Percentiles rank a stretch among this genome's conserved stretches.
Evolutionary conservation across 2,888 invertebrate species (phyloP).

Genomic region (Pachycephus smyrnensis): DNA sequence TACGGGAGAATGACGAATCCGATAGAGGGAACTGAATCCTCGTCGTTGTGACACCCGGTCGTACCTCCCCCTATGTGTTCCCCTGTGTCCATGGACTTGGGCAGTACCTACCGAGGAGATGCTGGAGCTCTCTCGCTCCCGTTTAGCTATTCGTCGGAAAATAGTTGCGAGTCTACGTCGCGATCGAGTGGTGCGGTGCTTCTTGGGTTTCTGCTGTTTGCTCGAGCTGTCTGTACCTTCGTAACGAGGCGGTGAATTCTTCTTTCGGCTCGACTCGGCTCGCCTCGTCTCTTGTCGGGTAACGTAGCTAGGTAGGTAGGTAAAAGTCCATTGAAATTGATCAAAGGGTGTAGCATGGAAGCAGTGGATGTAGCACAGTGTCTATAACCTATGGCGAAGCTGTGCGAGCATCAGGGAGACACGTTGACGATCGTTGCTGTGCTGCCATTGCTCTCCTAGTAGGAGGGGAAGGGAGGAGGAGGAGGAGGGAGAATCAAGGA

Average conservation of each 20-base stretch:
- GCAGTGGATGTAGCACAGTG: neutral
- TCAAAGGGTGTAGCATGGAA: neutral
- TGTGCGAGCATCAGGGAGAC: neutral
- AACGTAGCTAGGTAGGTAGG: neutral
- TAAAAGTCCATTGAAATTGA: neutral
- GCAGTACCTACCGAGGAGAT: constrained; percentile 25
- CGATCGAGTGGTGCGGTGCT: constrained; percentile 5
- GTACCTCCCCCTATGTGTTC: constrained; percentile 12
- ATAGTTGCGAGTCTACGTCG: neutral
- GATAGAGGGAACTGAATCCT: neutral
- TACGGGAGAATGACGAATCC: neutral
- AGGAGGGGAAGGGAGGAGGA: neutral
- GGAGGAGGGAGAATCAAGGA: neutral
- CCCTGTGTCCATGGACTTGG: constrained; percentile 12
- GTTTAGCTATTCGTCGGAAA: constrained; percentile 9
- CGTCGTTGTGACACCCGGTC: neutral
- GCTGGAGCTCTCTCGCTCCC: constrained; percentile 1
- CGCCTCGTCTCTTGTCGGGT: neutral
- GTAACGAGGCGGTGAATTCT: neutral
- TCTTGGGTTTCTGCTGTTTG: neutral
- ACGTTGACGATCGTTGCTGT: neutral
- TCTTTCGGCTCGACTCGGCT: neutral
- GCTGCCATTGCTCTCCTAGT: neutral
- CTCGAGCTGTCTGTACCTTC: neutral
- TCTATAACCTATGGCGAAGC: neutral